Percentiles rank a stretch among this genome's conserved stretches.
These are phyloP conservation scores for Microplitis deprimator DNA, from an alignment of 2,888 invertebrate species.

Conservation along the genomic window DNA sequence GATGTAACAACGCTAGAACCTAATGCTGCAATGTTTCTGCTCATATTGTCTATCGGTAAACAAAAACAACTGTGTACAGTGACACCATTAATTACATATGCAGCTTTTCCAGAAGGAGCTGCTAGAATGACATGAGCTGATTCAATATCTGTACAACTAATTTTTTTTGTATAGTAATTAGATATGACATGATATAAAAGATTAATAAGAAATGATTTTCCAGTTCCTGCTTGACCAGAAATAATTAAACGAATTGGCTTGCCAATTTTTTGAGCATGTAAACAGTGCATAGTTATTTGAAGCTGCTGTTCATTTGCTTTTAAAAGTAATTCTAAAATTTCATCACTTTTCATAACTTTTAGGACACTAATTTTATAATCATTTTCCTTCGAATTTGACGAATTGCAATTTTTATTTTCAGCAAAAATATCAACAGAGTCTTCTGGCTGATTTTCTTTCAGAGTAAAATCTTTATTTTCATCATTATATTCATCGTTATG, in stretches of 20 bases:
- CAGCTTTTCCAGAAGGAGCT: too few species aligned
- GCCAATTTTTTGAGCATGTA: conserved; percentile 10
- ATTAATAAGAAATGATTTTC: neutral
- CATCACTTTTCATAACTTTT: conserved; percentile 3
- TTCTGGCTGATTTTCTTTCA: neutral
- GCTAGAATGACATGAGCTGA: too few species aligned
- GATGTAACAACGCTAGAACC: too few species aligned
- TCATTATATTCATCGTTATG: neutral
- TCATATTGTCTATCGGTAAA: too few species aligned
- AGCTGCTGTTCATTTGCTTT: neutral
- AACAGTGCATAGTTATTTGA: conserved; percentile 19
- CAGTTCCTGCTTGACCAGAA: neutral
- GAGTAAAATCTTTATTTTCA: neutral
- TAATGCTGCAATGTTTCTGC: too few species aligned
- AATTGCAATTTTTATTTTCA: neutral
- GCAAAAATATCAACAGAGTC: conserved; percentile 7
- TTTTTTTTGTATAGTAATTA: conserved; percentile 5
- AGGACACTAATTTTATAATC: conserved; percentile 17
- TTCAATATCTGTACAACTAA: neutral
- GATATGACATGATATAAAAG: conserved; percentile 10
- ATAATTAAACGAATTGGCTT: conserved; percentile 12
- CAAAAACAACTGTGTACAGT: too few species aligned
- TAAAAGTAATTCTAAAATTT: too few species aligned
- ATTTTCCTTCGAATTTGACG: neutral
- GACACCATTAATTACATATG: too few species aligned